Conservation (phyloP, 2,888 invertebrate genomes). For the Tiphia femorata region DNA sequence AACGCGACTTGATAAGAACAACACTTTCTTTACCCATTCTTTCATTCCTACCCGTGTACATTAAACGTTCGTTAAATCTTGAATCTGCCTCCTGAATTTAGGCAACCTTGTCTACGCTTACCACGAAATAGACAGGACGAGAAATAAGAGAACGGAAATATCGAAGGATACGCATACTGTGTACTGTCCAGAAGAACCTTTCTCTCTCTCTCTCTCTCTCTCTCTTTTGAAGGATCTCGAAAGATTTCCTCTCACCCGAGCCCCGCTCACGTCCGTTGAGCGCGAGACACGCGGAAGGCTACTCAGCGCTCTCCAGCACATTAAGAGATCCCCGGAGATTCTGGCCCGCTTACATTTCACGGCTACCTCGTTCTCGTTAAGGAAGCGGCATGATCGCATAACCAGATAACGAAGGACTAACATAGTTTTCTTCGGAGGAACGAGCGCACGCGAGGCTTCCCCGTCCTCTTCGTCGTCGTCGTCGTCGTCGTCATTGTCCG, state of each 20-base stretch:
- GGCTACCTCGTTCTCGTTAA: constrained; percentile 31
- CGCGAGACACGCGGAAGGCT: neutral
- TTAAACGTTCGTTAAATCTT: too few relatives aligned
- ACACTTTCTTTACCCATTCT: too few relatives aligned
- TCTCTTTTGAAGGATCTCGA: neutral
- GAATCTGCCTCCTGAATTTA: too few relatives aligned
- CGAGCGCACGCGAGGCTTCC: constrained; percentile 28
- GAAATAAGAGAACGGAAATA: too few relatives aligned
- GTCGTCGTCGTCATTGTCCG: too few relatives aligned
- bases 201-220: constrained; percentile 4
- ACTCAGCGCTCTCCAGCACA: too few relatives aligned
- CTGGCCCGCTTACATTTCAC: constrained; percentile 25
- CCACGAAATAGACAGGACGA: too few relatives aligned
- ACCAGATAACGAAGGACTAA: constrained; percentile 30
- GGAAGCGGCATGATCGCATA: constrained; percentile 29
- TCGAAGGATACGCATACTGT: too few relatives aligned
- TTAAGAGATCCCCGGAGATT: neutral
- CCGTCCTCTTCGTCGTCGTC: constrained; percentile 4
- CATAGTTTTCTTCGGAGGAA: constrained; percentile 24
- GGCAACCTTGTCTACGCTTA: too few relatives aligned
- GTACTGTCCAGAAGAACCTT: too few relatives aligned
- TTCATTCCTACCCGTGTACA: too few relatives aligned
- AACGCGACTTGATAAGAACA: too few relatives aligned
- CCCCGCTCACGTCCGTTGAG: neutral
- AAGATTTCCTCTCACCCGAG: neutral